Percentiles rank a stretch among this genome's conserved stretches.
Conservation (phyloP, 2,113 vertebrate genomes). For the Shinisaurus crocodilurus region DNA sequence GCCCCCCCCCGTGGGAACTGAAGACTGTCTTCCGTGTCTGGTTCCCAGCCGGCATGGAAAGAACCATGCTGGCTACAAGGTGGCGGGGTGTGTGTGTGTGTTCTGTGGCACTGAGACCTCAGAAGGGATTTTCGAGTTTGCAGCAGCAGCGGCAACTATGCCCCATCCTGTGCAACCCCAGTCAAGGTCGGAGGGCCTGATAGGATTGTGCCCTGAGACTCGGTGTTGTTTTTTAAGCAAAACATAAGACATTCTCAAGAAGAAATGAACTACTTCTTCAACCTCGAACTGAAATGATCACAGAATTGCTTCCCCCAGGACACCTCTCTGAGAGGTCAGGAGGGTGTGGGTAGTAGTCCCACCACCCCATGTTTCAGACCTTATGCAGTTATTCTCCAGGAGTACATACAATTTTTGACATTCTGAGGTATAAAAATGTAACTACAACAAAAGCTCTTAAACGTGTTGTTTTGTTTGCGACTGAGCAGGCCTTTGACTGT, state of each 20-base stretch:
- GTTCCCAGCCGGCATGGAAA: too few species aligned
- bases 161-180: too few species aligned
- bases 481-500: neutral
- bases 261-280: neutral
- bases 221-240: too few species aligned
- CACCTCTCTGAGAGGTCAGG: neutral
- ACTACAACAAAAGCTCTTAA: neutral
- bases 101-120: too few species aligned
- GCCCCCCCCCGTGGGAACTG: too few species aligned
- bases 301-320: neutral
- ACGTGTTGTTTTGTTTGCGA: neutral
- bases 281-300: neutral
- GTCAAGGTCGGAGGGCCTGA: too few species aligned
- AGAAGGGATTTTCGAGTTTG: too few species aligned
- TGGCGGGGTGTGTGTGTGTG: too few species aligned
- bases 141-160: too few species aligned
- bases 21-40: too few species aligned
- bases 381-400: neutral
- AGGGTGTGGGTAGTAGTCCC: neutral
- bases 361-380: neutral
- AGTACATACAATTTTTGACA: neutral
- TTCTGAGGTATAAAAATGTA: neutral
- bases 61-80: too few species aligned
- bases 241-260: neutral
- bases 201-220: too few species aligned